Evolutionary conservation across 1,140 invertebrate genomes (phyloP), one percentile per base, ranked within the genome.

Genomic region (Nasonia vitripennis): DNA sequence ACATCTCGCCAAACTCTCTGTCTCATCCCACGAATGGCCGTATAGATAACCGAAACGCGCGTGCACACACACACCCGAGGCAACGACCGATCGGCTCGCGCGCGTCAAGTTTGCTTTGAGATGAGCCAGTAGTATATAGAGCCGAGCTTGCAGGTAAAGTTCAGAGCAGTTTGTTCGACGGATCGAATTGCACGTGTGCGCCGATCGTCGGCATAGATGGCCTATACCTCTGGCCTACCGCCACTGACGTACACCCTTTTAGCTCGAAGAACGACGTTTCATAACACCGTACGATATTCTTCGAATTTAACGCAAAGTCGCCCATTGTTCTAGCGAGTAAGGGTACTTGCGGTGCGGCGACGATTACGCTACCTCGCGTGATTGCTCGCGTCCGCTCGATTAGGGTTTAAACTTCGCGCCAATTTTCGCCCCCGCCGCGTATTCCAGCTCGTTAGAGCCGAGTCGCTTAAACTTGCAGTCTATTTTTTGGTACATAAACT

Each of bases 31-130:
- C 62, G 62, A 67, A 67, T n/a, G 62, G 62, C 70, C 20, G 41
- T 45, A 45, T 71, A 71, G 11, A 71, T 27, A 45, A 31, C 73
- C 7, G 17, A 75, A 41, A 45, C 73, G 71, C 73, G 37, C 37
- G 73, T 23, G 20, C 20, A 20, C 9, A 12, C 5, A 75, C 37
- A n/a, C 20, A 75, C 9, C 2, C 20, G 20, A 62, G 55, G 55
- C 55, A 7, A 75, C 70, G 73, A 45, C 2, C 73, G 17, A n/a
- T 45, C 7, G 34, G 34, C 27, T 27, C 10, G 14, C 14, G 71
- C 23, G 12, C 74, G 74, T 62, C 78, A 79, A 79, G 78, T 79
- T 79, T 79, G 27, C 78, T 79, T 67, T 67, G 78, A 79, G 55
- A 62, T 79, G 51, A 67, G 55, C 78, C 51, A 34, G 55, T 62